phyloP scores from a whole-genome alignment of 2,113 vertebrate species.

The Choloepus hoffmanni region DNA sequence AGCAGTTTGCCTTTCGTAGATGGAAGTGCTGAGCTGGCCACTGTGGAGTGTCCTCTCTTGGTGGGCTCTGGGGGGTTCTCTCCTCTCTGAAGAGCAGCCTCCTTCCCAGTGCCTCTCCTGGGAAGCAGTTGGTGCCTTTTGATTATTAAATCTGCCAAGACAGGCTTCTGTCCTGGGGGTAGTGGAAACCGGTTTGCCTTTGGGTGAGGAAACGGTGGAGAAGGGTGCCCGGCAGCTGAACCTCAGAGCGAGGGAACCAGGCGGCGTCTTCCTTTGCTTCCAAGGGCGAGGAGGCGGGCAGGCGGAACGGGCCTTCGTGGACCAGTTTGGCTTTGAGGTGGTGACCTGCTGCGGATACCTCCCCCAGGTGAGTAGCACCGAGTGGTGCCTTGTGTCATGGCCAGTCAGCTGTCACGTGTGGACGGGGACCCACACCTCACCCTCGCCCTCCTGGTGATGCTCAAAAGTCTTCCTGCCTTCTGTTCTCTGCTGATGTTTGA shows the following conservation, averaged over 20 bases:
- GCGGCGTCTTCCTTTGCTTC: slow-evolving; percentile 65
- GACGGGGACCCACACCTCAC: too few species aligned
- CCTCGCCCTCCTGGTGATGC: neutral
- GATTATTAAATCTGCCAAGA: neutral
- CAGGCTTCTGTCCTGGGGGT: neutral
- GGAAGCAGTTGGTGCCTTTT: neutral
- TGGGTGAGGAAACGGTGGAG: neutral
- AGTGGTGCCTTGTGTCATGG: accelerated
- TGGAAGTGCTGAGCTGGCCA: neutral
- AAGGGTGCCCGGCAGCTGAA: neutral
- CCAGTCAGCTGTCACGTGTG: neutral
- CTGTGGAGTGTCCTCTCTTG: neutral
- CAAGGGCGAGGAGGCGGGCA: slow-evolving; percentile 85
- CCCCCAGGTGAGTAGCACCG: slow-evolving; percentile 90
- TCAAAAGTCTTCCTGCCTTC: neutral
- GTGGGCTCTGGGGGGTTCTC: neutral
- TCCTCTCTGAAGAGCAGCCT: neutral
- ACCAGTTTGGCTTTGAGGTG: slow-evolving; percentile 93
- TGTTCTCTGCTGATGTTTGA: neutral
- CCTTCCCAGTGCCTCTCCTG: neutral
- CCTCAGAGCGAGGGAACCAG: neutral
- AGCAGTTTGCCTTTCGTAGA: neutral
- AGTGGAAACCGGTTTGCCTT: neutral
- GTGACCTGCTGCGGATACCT: slow-evolving; percentile 97
- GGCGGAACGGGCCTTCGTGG: slow-evolving; percentile 85